Percentiles rank a stretch among this genome's conserved stretches.
These are phyloP conservation scores for Lasioglossum vierecki DNA, from an alignment of 2,888 invertebrate genomes.

Conservation along the genomic window DNA sequence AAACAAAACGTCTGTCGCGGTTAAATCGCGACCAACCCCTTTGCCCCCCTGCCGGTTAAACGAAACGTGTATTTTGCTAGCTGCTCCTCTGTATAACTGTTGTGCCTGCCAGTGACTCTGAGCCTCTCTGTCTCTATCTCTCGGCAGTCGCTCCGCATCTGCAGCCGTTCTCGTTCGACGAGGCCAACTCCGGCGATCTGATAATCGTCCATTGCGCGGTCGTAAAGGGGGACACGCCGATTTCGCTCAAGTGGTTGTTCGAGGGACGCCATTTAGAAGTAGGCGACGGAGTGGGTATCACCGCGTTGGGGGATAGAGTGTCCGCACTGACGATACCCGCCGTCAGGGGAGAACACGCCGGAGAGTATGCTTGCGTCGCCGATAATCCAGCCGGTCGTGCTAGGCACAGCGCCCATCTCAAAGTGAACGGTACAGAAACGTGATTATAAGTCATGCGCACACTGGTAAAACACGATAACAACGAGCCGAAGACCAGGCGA, in stretches of 20 bases:
- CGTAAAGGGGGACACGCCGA: constrained; percentile 86
- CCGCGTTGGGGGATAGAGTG: constrained; percentile 84
- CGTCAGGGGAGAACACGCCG: constrained; percentile 89
- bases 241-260: constrained; percentile 81
- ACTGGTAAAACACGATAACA: constrained; percentile 31
- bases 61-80: constrained; percentile 32
- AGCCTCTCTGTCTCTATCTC: constrained; percentile 61
- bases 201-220: constrained; percentile 87
- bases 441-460: constrained; percentile 36
- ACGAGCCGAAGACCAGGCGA: constrained; percentile 31
- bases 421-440: constrained; percentile 88
- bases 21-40: background rate
- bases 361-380: constrained; percentile 91
- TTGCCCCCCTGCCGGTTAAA: background rate
- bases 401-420: constrained; percentile 89
- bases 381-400: constrained; percentile 90
- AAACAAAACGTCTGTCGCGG: background rate
- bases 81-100: constrained; percentile 17
- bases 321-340: constrained; percentile 88
- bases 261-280: constrained; percentile 82
- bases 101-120: constrained; percentile 33
- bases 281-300: constrained; percentile 81
- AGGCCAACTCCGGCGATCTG: constrained; percentile 85
- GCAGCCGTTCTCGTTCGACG: constrained; percentile 84
- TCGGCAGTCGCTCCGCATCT: constrained; percentile 84